Evolutionary conservation across 2,113 vertebrate species (phyloP).

Genomic region (Cricetomys ansorgei): DNA sequence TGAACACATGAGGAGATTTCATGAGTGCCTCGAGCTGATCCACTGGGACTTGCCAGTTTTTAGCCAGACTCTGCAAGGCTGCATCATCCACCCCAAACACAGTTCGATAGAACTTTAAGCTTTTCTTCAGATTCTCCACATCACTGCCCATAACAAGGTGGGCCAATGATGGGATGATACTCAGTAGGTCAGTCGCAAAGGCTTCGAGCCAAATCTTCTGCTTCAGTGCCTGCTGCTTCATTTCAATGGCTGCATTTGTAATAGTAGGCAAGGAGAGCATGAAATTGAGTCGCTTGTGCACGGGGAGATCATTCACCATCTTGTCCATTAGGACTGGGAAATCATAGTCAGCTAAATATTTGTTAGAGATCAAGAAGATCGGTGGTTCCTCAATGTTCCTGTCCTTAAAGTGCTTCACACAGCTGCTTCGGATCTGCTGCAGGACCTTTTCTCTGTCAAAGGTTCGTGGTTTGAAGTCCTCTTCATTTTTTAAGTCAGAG

Average conservation of each 20-base stretch:
- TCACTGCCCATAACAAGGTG: background rate
- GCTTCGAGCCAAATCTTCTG: slow-evolving; percentile 62
- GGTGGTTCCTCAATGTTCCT: background rate
- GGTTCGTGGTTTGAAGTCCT: rapidly evolving
- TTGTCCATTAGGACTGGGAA: slow-evolving; percentile 39
- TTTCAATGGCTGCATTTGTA: slow-evolving; percentile 36
- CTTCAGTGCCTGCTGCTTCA: slow-evolving; percentile 7
- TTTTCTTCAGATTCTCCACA: background rate
- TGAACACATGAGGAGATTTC: background rate
- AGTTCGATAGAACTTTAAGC: background rate
- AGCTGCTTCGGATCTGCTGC: background rate
- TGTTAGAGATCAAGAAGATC: slow-evolving; percentile 60
- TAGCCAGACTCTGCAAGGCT: slow-evolving; percentile 38
- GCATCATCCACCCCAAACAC: slow-evolving; percentile 59
- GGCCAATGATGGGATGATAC: background rate
- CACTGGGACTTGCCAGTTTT: background rate
- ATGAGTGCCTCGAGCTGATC: background rate
- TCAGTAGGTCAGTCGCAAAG: background rate
- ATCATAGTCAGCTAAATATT: slow-evolving; percentile 9
- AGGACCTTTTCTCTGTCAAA: background rate
- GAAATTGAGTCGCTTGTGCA: slow-evolving; percentile 42
- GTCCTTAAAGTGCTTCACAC: rapidly evolving
- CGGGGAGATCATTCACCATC: slow-evolving; percentile 3
- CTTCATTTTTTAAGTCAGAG: background rate
- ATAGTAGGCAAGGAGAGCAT: slow-evolving; percentile 58